These are phyloP conservation scores for Coregonus suidteri DNA, from an alignment of 2,797 vertebrate species.

Conservation along the genomic window DNA sequence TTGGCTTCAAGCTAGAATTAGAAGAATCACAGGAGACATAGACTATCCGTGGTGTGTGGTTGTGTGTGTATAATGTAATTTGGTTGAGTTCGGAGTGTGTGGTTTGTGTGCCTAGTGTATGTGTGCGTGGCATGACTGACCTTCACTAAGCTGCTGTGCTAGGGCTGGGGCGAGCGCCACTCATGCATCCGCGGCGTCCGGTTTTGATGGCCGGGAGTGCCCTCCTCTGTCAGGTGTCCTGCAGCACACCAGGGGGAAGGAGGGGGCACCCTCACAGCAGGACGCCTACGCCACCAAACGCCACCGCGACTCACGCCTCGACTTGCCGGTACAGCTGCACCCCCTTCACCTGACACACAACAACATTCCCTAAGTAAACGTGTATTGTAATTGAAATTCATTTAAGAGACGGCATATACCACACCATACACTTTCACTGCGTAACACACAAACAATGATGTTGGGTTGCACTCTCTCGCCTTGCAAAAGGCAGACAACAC, in stretches of 20 bases:
- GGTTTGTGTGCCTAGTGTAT: neutral
- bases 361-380: too few species aligned
- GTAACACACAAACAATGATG: neutral
- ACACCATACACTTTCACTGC: neutral
- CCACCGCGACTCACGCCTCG: conserved; percentile 87
- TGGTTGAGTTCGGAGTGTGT: neutral
- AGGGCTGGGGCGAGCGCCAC: conserved; percentile 30
- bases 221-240: conserved; percentile 80
- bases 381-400: too few species aligned
- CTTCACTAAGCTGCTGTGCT: conserved; percentile 57
- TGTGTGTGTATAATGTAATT: too few species aligned
- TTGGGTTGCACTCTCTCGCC: too few species aligned
- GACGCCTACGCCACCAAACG: too few species aligned
- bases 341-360: conserved; percentile 82
- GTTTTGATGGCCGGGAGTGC: conserved; percentile 68
- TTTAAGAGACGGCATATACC: too few species aligned
- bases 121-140: conserved; percentile 53
- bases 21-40: neutral
- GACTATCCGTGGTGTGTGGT: neutral
- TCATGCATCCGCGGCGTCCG: conserved; percentile 77
- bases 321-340: conserved; percentile 87
- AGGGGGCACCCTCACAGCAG: conserved; percentile 91
- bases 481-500: neutral
- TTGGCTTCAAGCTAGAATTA: neutral
- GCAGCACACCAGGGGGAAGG: conserved; percentile 94